Evolutionary conservation across 2,797 vertebrate species (phyloP), one percentile per base, ranked within the genome.

Genomic region (Danio choprae): DNA sequence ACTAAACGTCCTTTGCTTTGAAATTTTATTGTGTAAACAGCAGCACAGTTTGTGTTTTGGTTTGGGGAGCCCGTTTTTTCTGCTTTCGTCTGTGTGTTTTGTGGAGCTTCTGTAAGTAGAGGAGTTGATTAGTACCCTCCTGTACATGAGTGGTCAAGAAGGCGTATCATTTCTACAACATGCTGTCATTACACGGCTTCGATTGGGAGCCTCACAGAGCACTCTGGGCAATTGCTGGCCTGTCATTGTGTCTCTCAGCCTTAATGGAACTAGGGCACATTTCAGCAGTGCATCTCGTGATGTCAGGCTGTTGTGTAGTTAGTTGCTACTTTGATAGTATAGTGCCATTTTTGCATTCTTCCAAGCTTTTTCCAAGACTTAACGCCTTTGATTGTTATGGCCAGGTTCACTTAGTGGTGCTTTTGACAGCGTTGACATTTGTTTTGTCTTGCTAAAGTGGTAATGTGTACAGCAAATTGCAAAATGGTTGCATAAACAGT

Each of bases 121-220:
- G 88, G 79, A 87, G 89, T 87, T 93, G 91, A 94, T 95, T 93
- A 91, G 90, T 93, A 92, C 89, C 88, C 89, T 92, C 83, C 78
- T 85, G 89, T 90, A 84, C 84, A 84, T 88, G 87, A 90, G 90
- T 84, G 87, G 89, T 87, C 81, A 85, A 86, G 77, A 80, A 93
- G 88, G 88, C 89, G 51, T 93, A 89, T 92, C 67, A 94, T 94
- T 93, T 93, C 90, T 91, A 85, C 90, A 89, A 90, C 90, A 90
- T 89, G 90, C 89, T 92, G 86, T 93, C 89, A 93, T 93, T 94
- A 92, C 84, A 77, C 86, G 88, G 87, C 88, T 87, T 87, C 62
- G 75, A 92, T 90, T 90, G 90, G 88, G 89, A 87, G 88, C 85
- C 60, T 83, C 79, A 83, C 62, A 20, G 85, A 86, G 83, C 89